A percentile compares a stretch with the other conserved stretches of the same genome.
These are phyloP conservation scores for Entosphenus tridentatus DNA, from an alignment of 2,113 vertebrate species.

Conservation along the genomic window DNA sequence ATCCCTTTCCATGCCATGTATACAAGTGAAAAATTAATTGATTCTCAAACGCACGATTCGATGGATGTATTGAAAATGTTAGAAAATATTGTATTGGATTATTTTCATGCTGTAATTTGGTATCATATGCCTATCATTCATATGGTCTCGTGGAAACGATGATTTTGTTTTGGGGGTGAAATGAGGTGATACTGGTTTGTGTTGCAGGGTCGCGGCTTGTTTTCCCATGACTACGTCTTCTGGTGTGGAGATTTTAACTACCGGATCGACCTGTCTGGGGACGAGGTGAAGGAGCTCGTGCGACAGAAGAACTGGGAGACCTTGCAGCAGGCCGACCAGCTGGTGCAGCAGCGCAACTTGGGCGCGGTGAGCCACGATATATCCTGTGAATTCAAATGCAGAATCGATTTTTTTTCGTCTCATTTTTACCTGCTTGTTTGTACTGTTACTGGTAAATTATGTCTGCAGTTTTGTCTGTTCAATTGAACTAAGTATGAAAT, in stretches of 20 bases:
- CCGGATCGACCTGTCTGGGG: slow-evolving; percentile 68
- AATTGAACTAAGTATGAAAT: neutral
- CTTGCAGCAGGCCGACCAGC: slow-evolving; percentile 65
- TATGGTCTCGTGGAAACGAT: no score
- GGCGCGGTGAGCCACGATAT: slow-evolving; percentile 36
- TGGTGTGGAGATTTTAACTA: slow-evolving; percentile 99
- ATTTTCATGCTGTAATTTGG: no score
- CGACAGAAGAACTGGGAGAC: slow-evolving; percentile 71
- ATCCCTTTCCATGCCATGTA: no score
- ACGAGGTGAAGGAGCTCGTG: slow-evolving; percentile 87
- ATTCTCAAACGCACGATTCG: no score
- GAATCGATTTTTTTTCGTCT: no score
- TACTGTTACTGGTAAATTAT: neutral
- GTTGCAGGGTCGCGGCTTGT: slow-evolving; percentile 58
- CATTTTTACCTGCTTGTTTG: neutral
- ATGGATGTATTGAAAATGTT: no score
- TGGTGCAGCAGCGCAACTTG: slow-evolving; percentile 67
- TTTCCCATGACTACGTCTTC: slow-evolving; percentile 92
- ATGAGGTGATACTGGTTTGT: no score
- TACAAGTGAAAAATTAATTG: no score
- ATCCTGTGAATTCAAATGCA: neutral
- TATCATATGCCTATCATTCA: no score
- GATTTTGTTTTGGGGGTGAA: no score
- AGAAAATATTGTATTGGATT: no score
- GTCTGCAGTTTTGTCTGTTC: neutral